Base-by-base conservation (phyloP, 2,797 vertebrate genomes). In the Xerus rutilus region DNA sequence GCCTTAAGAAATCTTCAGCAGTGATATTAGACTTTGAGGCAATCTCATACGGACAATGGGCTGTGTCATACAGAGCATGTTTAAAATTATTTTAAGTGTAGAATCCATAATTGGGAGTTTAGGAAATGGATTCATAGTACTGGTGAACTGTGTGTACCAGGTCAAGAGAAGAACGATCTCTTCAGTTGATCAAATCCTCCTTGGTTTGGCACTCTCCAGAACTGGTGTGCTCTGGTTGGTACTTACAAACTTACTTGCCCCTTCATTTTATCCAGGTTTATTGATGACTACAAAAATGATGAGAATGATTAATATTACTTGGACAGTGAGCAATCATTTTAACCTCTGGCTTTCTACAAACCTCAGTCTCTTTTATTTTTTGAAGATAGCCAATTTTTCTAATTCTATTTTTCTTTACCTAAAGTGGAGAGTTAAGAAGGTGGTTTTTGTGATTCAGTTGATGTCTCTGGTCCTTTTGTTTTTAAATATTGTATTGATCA, bases 341-440 rank as follows among this genome's bases (percentile, higher is more conserved):
- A 95, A n/a, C n/a, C 14, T 90, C 59, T 96, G 95, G 91, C n/a
- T 97, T 54, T 39, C 78, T 64, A 79, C 78, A 14, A 74, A 59
- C 23, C 91, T 97, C 7, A 35, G 78, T 32, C 7, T 84, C 39
- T 81, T 85, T 57, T 95, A 96, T 76, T 88, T 93, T 70, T 72
- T 93, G 30, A 96, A 96, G 78, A 91, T 89, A 70, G 35, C 87
- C 69, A 95, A 57, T 43, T 84, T 84, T 76, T 77, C 78, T 5
- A 93, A 91, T 25, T 64, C 47, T 49, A 2, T 47, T 81, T 96
- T 95, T 49, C 69, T 93, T 49, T 97, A 84, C 54, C 70, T 96
- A 15, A 96, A 93, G 23, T 18, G 62, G 79, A 85, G 62, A 57
- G 39, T 82, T 82, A 23, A n/a, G 83, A 93, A n/a, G 32, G 45